Conservation (phyloP, 37 sponge, comb jelly and placozoan species). For the Crambe crambe region DNA sequence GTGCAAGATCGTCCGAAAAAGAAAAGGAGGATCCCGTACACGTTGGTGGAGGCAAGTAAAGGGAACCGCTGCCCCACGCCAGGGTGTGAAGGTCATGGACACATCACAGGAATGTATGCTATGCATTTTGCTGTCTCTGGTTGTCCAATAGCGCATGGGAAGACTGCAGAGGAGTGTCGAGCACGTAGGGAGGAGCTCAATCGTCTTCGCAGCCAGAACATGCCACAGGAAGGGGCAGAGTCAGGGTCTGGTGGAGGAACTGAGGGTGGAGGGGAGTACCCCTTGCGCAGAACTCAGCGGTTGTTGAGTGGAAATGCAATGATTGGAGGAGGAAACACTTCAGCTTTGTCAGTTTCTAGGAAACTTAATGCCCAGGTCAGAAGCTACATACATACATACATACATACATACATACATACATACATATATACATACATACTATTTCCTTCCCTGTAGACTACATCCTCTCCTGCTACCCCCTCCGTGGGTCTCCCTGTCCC, state of each 20-base stretch:
- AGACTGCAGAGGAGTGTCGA: constrained; percentile 63
- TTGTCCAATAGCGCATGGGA: constrained; percentile 70
- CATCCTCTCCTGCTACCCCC: neutral
- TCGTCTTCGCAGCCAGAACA: constrained; percentile 19
- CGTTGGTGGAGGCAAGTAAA: constrained; percentile 80
- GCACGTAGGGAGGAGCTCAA: constrained; percentile 52
- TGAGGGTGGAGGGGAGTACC: neutral
- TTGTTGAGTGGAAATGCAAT: neutral
- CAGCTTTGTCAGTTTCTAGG: neutral
- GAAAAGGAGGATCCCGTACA: constrained; percentile 68
- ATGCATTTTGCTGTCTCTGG: constrained; percentile 84
- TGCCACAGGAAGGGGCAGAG: neutral
- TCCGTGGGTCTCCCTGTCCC: constrained; percentile 4
- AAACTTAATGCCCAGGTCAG: neutral
- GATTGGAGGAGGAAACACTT: neutral
- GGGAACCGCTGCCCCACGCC: constrained; percentile 76
- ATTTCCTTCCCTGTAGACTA: neutral
- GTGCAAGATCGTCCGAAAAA: constrained; percentile 1
- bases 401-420: too few relatives aligned
- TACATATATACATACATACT: too few relatives aligned
- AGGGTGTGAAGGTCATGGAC: constrained; percentile 78
- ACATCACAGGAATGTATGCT: constrained; percentile 64
- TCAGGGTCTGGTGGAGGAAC: neutral
- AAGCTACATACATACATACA: neutral
- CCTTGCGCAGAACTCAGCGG: constrained; percentile 21